phyloP scores from a whole-genome alignment of 2,113 vertebrate species.

The Hemibagrus wyckioides region DNA sequence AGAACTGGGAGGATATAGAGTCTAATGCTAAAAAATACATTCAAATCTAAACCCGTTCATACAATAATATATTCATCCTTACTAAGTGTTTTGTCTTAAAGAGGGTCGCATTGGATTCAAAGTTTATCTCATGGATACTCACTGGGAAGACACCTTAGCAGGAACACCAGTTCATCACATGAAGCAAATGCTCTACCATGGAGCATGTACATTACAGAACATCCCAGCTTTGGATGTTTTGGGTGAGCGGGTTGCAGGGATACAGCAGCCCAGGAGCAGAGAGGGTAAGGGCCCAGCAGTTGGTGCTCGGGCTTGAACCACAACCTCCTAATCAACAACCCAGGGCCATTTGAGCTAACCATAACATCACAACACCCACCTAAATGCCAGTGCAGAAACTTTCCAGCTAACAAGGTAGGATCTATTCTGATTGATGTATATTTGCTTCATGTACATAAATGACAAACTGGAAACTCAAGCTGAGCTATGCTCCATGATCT shows the following conservation, averaged over 20 bases:
- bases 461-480: background rate
- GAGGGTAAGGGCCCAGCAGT: too few species aligned
- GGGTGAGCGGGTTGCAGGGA: too few species aligned
- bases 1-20: background rate
- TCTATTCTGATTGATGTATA: background rate
- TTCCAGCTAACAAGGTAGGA: background rate
- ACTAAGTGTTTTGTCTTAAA: background rate
- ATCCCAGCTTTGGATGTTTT: too few species aligned
- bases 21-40: background rate
- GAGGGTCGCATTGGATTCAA: background rate
- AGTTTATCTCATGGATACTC: background rate
- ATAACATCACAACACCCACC: background rate
- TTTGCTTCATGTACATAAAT: background rate
- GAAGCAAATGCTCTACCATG: background rate
- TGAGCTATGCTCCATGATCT: background rate
- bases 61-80: background rate
- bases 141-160: background rate
- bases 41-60: background rate
- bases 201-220: too few species aligned
- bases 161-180: background rate
- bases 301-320: too few species aligned
- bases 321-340: background rate
- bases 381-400: constrained; percentile 2
- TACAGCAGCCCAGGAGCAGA: too few species aligned
- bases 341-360: background rate